Evolutionary conservation across 2,113 vertebrate genomes (phyloP).

Genomic region (Urocitellus parryii): DNA sequence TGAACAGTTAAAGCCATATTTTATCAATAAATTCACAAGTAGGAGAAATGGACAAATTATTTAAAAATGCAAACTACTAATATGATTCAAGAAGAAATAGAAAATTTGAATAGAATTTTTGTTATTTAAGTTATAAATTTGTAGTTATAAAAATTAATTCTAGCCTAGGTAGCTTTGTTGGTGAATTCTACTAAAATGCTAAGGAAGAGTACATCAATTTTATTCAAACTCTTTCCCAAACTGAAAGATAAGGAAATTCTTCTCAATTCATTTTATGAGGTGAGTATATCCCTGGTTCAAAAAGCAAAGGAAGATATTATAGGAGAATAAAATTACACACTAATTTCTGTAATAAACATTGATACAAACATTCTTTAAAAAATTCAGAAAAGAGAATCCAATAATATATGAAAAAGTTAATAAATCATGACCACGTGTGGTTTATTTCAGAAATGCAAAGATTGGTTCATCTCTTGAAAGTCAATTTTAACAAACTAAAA

Average conservation of each 20-base stretch:
- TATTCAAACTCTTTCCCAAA: neutral
- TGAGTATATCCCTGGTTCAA: neutral
- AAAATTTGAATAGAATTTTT: neutral
- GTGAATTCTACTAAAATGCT: neutral
- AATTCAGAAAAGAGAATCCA: neutral
- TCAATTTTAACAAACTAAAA: conserved; percentile 6
- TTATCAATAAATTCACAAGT: neutral
- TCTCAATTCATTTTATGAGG: neutral
- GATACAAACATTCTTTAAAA: neutral
- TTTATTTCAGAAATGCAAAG: conserved; percentile 21
- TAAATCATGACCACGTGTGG: neutral
- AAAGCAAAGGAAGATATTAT: neutral
- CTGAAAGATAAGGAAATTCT: neutral
- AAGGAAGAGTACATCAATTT: neutral
- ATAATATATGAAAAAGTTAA: neutral
- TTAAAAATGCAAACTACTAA: neutral
- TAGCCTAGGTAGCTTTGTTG: neutral
- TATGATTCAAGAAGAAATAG: neutral
- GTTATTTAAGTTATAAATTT: neutral
- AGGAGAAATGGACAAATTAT: neutral
- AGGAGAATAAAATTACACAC: neutral
- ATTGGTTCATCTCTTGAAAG: neutral
- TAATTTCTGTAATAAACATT: neutral
- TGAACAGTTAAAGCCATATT: neutral
- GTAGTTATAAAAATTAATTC: neutral